Base-by-base conservation (phyloP, 2,113 vertebrate genomes). In the Miniopterus natalensis region DNA sequence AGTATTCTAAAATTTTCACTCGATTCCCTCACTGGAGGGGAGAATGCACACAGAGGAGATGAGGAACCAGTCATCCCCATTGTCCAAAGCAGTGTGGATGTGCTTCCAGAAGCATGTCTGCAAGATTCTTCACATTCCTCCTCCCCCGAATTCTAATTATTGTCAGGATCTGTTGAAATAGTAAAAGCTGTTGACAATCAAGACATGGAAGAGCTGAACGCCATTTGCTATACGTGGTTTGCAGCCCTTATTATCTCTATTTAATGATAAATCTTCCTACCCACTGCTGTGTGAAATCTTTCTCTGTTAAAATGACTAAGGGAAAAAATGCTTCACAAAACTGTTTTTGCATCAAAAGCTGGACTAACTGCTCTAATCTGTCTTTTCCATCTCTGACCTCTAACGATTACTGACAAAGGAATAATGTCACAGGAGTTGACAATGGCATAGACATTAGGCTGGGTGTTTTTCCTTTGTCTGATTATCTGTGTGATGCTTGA, bases 161-260 rank as follows among this genome's bases (percentile, higher is more conserved):
- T 85, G 59, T 81, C 27, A 8, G 57, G 45, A 63, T 77, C 57
- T 53, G 17, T 36, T 25, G 84, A 85, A 42, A 15, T 18, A 14
- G 68, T 31, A 29, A 91, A 96, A 75, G 47, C 70, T 70, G 29
- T 27, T 59, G 86, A 55, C 85, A 91, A 13, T 42, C 11, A 9
- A 68, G 70, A 42, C 42, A 9, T 17, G 31, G 0, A 45, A 68
- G 90, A 78, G 57, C 87, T 8, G 51, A 78, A 23, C 45, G 61
- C 45, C 1, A 13, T 49, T 57, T 47, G 29, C 63, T 45, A 0
- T 4, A 6, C 36, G 70, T 17, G 40, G 5, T 15, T 78, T 23
- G 49, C 25, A 53, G 2, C 5, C 8, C 40, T 88, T 70, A 18
- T 20, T 42, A 45, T 31, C 68, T 84, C 31, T 42, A 2, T 36